These are phyloP conservation scores for Psilanteris sp. DNA, from an alignment of 1,140 invertebrate species.

Conservation along the genomic window DNA sequence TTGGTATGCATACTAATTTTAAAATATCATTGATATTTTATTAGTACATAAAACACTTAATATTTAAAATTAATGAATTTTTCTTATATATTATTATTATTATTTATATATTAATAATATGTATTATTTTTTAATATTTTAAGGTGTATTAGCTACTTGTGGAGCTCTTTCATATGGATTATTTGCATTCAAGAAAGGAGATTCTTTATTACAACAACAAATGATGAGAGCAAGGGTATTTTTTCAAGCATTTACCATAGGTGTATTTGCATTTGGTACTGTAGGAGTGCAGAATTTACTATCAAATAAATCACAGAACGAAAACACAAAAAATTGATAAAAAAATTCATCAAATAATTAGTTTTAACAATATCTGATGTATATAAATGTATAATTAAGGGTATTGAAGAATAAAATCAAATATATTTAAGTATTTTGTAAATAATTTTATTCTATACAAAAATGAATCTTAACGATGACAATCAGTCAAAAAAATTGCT, in stretches of 20 bases:
- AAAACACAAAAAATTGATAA: no score
- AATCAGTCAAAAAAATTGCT: conserved; percentile 29
- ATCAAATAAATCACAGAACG: not conserved
- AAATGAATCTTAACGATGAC: conserved; percentile 10
- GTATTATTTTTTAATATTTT: no score
- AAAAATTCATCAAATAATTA: no score
- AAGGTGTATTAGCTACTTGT: conserved; percentile 1
- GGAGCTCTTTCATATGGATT: conserved; percentile 7
- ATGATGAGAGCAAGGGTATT: conserved; percentile 16
- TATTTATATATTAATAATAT: no score
- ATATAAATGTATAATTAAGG: not conserved
- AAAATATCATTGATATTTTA: no score
- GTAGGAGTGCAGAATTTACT: not conserved
- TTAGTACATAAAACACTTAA: no score
- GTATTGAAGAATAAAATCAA: not conserved
- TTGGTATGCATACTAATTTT: no score
- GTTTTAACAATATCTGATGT: no score
- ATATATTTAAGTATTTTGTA: not conserved
- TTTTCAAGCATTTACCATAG: conserved; percentile 19
- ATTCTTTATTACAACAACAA: conserved; percentile 3
- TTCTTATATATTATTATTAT: no score
- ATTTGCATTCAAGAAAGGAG: not conserved
- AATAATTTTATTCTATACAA: conserved; percentile 35
- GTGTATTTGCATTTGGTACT: not conserved
- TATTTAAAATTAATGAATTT: no score